Conservation (phyloP, 2,888 invertebrate species). For the Epinotia demarniana region DNA sequence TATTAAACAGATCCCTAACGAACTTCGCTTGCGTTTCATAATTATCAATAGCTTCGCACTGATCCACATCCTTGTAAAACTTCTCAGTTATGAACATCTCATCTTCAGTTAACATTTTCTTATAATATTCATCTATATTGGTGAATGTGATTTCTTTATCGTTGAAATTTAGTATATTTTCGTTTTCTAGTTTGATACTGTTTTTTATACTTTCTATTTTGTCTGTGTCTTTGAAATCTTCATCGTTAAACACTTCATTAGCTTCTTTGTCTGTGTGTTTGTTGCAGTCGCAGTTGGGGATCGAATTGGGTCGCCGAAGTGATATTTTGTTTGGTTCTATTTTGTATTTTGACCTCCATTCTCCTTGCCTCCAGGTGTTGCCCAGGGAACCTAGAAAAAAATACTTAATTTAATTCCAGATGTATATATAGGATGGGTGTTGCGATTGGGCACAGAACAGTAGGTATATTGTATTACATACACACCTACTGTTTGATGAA, state of each 20-base stretch:
- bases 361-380: conserved; percentile 93
- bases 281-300: conserved; percentile 59
- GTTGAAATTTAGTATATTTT: conserved; percentile 33
- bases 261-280: conserved; percentile 37
- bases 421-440: too few relatives aligned
- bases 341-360: conserved; percentile 83
- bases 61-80: conserved; percentile 70
- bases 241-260: conserved; percentile 34
- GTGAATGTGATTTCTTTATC: conserved; percentile 49
- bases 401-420: too few relatives aligned
- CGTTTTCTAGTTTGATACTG: conserved; percentile 26
- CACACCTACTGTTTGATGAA: too few relatives aligned
- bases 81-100: conserved; percentile 70
- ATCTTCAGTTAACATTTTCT: conserved; percentile 64
- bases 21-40: conserved; percentile 74
- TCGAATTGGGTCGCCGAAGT: conserved; percentile 59
- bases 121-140: conserved; percentile 59
- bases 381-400: conserved; percentile 86
- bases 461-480: too few relatives aligned
- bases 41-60: conserved; percentile 63
- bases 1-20: conserved; percentile 71
- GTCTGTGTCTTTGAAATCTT: conserved; percentile 11
- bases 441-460: too few relatives aligned
- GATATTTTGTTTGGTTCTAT: conserved; percentile 65
- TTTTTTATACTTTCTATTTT: conserved; percentile 38